phyloP scores from a whole-genome alignment of 2,113 vertebrate species.

The Petrocephalus zakoni region DNA sequence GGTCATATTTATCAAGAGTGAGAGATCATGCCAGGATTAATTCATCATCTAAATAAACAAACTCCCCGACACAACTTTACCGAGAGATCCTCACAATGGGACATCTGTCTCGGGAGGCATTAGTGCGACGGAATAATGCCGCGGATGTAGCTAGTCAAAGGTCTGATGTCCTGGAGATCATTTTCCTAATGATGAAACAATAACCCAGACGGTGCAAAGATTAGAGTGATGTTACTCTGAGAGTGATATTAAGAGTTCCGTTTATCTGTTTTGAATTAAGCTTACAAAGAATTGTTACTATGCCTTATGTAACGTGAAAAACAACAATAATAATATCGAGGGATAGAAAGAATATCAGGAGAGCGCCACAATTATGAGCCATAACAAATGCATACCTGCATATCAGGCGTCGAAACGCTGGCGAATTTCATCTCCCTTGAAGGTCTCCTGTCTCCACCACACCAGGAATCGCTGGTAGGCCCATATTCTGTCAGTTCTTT shows the following conservation, averaged over 20 bases:
- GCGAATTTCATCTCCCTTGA: neutral
- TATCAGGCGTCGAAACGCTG: neutral
- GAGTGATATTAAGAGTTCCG: neutral
- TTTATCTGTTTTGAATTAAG: neutral
- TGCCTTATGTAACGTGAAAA: neutral
- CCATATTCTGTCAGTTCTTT: neutral
- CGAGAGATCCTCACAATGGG: slow-evolving; percentile 22
- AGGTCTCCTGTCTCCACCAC: neutral
- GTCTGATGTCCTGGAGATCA: neutral
- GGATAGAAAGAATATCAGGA: neutral
- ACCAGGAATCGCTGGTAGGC: neutral
- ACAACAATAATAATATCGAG: neutral
- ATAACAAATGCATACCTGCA: neutral
- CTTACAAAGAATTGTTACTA: neutral
- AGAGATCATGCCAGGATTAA: slow-evolving; percentile 19
- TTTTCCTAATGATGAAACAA: neutral
- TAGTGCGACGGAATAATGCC: neutral
- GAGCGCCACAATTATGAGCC: neutral
- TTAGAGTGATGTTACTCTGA: too few relatives aligned
- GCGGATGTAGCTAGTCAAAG: neutral
- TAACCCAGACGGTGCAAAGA: neutral
- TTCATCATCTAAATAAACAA: slow-evolving; percentile 28
- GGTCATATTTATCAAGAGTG: slow-evolving; percentile 1
- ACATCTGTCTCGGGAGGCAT: neutral
- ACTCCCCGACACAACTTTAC: neutral